Percentiles rank a stretch among this genome's conserved stretches.
These are phyloP conservation scores for Microtus richardsoni DNA, from an alignment of 2,113 vertebrate genomes.

Conservation along the genomic window DNA sequence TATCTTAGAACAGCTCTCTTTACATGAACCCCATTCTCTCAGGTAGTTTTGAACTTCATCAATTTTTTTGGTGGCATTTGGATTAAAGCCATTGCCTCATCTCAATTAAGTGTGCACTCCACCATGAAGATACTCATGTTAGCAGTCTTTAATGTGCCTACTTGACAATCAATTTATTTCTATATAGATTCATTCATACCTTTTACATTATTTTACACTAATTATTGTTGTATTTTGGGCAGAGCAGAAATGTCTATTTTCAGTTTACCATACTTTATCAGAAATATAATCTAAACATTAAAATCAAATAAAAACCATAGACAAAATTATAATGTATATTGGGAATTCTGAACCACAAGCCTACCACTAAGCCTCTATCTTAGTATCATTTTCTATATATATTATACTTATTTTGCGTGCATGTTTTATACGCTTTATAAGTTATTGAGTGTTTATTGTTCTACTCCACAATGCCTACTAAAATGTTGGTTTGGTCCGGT, in stretches of 20 bases:
- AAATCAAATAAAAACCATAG: neutral
- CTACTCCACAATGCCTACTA: neutral
- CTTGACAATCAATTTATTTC: neutral
- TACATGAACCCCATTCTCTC: neutral
- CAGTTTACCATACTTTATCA: neutral
- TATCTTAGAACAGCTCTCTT: neutral
- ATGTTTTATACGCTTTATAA: neutral
- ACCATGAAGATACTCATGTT: neutral
- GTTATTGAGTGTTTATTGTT: neutral
- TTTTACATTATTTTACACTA: neutral
- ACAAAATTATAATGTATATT: too few species aligned
- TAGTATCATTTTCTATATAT: neutral
- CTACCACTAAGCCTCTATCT: neutral
- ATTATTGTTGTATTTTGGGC: neutral
- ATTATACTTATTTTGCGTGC: neutral
- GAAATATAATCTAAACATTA: neutral
- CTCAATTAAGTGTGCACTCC: neutral
- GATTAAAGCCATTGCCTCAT: neutral
- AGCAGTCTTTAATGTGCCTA: neutral
- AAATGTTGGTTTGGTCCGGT: neutral
- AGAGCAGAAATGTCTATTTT: slow-evolving; percentile 18
- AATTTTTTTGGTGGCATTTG: neutral
- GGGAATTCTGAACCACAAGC: neutral
- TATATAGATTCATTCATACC: neutral
- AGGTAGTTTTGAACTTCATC: neutral